These are phyloP conservation scores for Drosophila sp. DNA, from an alignment of 1,140 invertebrate species.

Conservation along the genomic window DNA sequence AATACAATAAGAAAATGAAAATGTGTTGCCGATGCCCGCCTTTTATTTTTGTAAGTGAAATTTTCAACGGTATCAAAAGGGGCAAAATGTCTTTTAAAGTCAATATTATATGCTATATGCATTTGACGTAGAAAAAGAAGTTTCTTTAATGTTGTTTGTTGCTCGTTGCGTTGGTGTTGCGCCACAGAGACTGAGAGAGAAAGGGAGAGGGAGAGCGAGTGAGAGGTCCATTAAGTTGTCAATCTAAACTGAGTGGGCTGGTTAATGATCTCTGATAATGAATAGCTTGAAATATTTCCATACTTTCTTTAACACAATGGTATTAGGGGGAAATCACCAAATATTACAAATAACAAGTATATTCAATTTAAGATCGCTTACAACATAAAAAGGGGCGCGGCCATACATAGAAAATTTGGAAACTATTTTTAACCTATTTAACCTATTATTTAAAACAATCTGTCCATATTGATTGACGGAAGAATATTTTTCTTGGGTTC, in stretches of 20 bases:
- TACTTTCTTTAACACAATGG: slow-evolving; percentile 13
- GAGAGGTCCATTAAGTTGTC: slow-evolving; percentile 70
- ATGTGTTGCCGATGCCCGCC: slow-evolving; percentile 50
- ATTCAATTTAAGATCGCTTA: slow-evolving; percentile 7
- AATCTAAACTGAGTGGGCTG: slow-evolving; percentile 42
- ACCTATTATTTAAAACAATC: neutral
- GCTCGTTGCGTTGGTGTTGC: slow-evolving; percentile 22
- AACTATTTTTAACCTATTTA: neutral
- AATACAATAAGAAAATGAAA: slow-evolving; percentile 75
- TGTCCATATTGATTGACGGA: too few species aligned
- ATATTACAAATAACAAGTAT: slow-evolving; percentile 5
- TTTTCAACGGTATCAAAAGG: slow-evolving; percentile 56
- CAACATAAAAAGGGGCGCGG: neutral
- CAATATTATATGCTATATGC: slow-evolving; percentile 33
- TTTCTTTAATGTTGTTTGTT: neutral
- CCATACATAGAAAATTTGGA: neutral
- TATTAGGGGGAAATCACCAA: neutral
- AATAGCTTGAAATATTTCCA: slow-evolving; percentile 44
- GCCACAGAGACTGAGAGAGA: neutral
- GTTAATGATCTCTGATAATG: slow-evolving; percentile 68
- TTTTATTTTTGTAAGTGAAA: slow-evolving; percentile 71
- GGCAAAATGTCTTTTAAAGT: slow-evolving; percentile 46
- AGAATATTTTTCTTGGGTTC: too few species aligned
- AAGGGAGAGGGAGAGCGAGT: neutral
- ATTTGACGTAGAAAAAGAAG: slow-evolving; percentile 33